Evolutionary conservation across 2,888 invertebrate genomes (phyloP).

Genomic region (Polylopha cassiicola): DNA sequence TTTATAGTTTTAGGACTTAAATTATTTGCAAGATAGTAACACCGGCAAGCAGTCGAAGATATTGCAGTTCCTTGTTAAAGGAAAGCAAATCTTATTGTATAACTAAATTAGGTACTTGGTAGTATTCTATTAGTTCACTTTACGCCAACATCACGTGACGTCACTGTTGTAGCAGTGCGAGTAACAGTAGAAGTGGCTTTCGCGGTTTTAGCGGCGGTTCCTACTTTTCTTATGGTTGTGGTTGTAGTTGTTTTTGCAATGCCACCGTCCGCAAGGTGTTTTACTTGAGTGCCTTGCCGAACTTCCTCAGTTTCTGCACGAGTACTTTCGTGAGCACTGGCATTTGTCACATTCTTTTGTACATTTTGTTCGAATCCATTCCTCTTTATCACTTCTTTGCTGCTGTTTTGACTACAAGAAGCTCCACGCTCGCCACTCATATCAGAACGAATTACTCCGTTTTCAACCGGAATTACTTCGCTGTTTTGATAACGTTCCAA

Average conservation of each 20-base stretch:
- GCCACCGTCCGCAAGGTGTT: slow-evolving; percentile 61
- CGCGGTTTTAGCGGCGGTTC: slow-evolving; percentile 58
- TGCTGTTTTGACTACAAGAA: slow-evolving; percentile 43
- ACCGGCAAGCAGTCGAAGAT: too few relatives aligned
- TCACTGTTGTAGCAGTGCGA: slow-evolving; percentile 58
- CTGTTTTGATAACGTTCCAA: slow-evolving; percentile 54
- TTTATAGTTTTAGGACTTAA: too few relatives aligned
- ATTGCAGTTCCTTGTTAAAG: too few relatives aligned
- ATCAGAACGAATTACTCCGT: slow-evolving; percentile 50
- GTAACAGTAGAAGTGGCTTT: slow-evolving; percentile 53
- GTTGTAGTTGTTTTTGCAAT: slow-evolving; percentile 62
- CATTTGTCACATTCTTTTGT: slow-evolving; percentile 49
- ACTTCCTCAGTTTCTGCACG: slow-evolving; percentile 58
- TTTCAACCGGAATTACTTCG: slow-evolving; percentile 58
- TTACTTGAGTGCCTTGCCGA: slow-evolving; percentile 55
- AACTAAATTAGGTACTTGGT: too few relatives aligned
- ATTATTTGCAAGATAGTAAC: too few relatives aligned
- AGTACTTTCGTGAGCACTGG: slow-evolving; percentile 53
- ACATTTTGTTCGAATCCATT: slow-evolving; percentile 58
- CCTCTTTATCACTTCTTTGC: slow-evolving; percentile 45
- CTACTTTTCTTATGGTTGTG: slow-evolving; percentile 59
- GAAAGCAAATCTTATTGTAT: too few relatives aligned
- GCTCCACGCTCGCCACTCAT: slow-evolving; percentile 53
- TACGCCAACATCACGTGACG: slow-evolving; percentile 63
- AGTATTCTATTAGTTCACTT: slow-evolving; percentile 51